Percentiles rank a stretch among this genome's conserved stretches.
Evolutionary conservation across 2,113 vertebrate species (phyloP).

Genomic region (Orientallactaga bullata): DNA sequence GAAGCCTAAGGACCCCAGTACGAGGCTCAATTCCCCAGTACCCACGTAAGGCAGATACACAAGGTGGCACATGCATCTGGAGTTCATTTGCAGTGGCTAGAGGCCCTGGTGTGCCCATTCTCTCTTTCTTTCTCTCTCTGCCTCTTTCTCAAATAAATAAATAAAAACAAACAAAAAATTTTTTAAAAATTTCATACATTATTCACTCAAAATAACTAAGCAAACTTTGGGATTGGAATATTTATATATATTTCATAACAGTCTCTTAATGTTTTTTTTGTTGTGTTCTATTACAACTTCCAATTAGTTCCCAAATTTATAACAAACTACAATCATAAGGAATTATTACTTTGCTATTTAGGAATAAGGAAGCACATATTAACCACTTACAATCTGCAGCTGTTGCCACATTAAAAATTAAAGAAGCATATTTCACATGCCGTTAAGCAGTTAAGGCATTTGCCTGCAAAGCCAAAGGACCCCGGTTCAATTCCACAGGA

Average conservation of each 20-base stretch:
- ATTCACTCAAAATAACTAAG: not conserved
- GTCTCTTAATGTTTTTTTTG: not conserved
- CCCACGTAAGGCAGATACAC: too few species aligned
- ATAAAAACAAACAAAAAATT: too few species aligned
- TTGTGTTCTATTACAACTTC: not conserved
- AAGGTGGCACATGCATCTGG: too few species aligned
- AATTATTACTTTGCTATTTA: constrained; percentile 10
- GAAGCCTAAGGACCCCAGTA: too few species aligned
- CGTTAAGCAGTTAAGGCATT: too few species aligned
- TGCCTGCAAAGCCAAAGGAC: too few species aligned
- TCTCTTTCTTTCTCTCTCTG: not conserved
- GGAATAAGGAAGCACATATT: not conserved
- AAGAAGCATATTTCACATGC: not conserved
- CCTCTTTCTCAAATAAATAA: too few species aligned
- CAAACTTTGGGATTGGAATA: not conserved
- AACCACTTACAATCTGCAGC: not conserved
- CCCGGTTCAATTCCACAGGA: too few species aligned
- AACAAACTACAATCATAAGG: not conserved
- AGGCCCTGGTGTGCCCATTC: too few species aligned
- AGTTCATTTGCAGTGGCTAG: too few species aligned
- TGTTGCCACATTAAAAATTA: constrained; percentile 5
- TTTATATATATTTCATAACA: not conserved
- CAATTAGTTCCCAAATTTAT: not conserved
- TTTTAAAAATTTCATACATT: too few species aligned
- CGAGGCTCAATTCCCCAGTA: too few species aligned